Conservation (phyloP, 2,797 vertebrate species). For the Pseudochaenichthys georgianus region DNA sequence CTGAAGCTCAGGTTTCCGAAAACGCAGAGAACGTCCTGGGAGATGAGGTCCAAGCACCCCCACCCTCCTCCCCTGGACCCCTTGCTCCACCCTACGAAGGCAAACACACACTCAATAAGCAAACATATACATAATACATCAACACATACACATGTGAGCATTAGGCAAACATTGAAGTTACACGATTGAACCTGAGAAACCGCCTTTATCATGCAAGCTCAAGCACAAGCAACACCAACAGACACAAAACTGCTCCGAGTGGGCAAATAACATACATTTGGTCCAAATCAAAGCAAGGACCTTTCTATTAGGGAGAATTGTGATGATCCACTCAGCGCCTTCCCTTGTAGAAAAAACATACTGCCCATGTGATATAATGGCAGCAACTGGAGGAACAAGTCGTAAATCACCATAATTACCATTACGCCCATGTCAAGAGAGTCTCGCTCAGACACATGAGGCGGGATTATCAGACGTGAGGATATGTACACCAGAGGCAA, state of each 20-base stretch:
- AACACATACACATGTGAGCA: constrained; percentile 35
- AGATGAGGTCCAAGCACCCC: constrained; percentile 57
- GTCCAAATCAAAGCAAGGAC: constrained; percentile 41
- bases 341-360: constrained; percentile 21
- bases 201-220: constrained; percentile 27
- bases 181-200: constrained; percentile 38
- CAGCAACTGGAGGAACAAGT: constrained; percentile 68
- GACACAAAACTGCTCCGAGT: constrained; percentile 5
- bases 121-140: constrained; percentile 58
- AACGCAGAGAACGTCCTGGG: constrained; percentile 68
- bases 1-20: constrained; percentile 80
- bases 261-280: constrained; percentile 24
- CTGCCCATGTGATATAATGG: constrained; percentile 47
- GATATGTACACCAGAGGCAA: constrained; percentile 65
- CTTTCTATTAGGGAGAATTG: constrained; percentile 31
- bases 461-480: constrained; percentile 60
- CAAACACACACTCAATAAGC: constrained; percentile 59
- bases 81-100: constrained; percentile 48
- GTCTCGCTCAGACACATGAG: constrained; percentile 59
- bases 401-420: constrained; percentile 76
- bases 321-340: constrained; percentile 30
- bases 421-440: constrained; percentile 67
- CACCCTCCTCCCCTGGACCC: constrained; percentile 46
- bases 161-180: constrained; percentile 46
- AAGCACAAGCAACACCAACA: neutral